Evolutionary conservation across 37 sponge, comb jelly and placozoan genomes (phyloP).

Genomic region (Mnemiopsis leidyi): DNA sequence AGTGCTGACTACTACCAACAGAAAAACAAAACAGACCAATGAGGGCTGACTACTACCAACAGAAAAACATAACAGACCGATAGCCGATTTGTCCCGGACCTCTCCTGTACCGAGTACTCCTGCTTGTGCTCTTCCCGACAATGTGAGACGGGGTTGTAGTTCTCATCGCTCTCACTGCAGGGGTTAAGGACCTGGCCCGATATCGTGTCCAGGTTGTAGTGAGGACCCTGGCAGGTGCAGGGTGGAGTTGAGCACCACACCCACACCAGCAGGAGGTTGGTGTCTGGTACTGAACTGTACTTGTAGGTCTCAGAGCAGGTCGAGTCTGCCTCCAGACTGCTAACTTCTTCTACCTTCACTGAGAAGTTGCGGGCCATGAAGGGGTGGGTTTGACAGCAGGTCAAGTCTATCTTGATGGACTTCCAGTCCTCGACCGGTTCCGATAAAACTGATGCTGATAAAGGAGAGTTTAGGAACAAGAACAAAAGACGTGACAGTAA

Average conservation of each 20-base stretch:
- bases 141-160: constrained; percentile 15
- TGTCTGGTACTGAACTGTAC: constrained; percentile 48
- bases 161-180: not conserved
- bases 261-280: constrained; percentile 26
- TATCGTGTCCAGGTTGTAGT: not conserved
- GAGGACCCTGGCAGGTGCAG: not conserved
- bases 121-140: no score
- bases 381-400: constrained; percentile 42
- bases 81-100: no score
- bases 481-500: not conserved
- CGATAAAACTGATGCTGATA: not conserved
- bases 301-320: not conserved
- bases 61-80: no score
- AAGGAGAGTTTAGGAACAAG: not conserved
- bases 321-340: not conserved
- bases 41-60: no score
- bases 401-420: not conserved
- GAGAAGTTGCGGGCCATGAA: constrained; percentile 37
- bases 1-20: no score
- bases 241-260: not conserved
- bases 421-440: constrained; percentile 29
- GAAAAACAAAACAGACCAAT: no score
- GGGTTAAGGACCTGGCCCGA: not conserved
- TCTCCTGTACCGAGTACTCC: no score
- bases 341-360: not conserved